Conservation (phyloP, 2,888 invertebrate genomes). For the Stegophylla sp. region DNA sequence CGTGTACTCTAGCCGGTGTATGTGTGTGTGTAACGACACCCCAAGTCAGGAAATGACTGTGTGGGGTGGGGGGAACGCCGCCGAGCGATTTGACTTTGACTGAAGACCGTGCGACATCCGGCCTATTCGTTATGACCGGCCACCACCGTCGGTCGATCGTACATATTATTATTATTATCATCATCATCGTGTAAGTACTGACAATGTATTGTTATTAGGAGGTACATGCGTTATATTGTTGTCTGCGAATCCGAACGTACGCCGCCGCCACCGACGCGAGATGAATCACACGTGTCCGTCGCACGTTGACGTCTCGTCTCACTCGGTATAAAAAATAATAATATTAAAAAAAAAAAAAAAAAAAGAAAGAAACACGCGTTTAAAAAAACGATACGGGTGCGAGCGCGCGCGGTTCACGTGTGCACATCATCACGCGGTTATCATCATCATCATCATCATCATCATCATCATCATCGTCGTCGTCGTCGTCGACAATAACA, state of each 20-base stretch:
- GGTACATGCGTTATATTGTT: no score
- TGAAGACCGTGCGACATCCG: conserved; percentile 58
- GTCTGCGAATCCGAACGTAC: conserved; percentile 23
- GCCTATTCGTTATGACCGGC: conserved; percentile 25
- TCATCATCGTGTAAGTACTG: no score
- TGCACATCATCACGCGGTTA: not conserved
- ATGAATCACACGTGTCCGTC: conserved; percentile 19
- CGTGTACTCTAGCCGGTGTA: no score
- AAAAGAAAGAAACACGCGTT: not conserved
- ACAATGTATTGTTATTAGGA: no score
- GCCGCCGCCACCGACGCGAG: conserved; percentile 1
- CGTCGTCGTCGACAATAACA: no score
- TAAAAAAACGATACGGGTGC: not conserved
- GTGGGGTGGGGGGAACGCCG: not conserved
- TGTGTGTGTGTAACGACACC: no score
- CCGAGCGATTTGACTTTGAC: conserved; percentile 51
- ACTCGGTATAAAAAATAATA: not conserved
- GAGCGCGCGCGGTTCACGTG: conserved; percentile 4
- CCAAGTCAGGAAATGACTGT: not conserved
- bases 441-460: not conserved
- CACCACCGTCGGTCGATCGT: conserved; percentile 17
- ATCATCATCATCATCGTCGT: no score
- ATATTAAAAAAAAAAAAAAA: not conserved
- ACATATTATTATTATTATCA: conserved; percentile 1
- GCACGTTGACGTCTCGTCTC: not conserved